Evolutionary conservation across 2,797 vertebrate species (phyloP).

Genomic region (Danionella dracula): DNA sequence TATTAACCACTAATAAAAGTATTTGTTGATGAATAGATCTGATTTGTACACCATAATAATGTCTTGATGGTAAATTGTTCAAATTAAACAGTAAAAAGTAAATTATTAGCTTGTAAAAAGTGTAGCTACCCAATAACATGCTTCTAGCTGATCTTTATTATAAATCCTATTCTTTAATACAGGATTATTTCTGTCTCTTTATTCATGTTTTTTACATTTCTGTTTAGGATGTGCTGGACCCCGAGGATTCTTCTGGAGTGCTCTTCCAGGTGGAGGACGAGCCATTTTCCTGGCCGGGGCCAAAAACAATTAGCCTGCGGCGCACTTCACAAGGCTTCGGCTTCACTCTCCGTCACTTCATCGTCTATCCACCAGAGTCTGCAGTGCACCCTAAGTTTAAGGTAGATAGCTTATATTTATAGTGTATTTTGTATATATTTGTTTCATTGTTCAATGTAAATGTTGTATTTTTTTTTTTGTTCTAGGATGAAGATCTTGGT

Average conservation of each 20-base stretch:
- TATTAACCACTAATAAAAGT: no score
- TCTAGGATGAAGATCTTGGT: conserved; percentile 67
- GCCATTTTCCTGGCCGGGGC: conserved; percentile 88
- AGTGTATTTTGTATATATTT: background rate
- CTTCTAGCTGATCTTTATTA: no score
- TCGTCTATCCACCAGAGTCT: conserved; percentile 96
- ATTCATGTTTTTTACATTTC: background rate
- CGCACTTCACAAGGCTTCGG: conserved; percentile 91
- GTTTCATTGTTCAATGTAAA: background rate
- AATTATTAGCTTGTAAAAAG: no score
- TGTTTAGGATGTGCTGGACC: conserved; percentile 77
- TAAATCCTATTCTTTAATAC: no score
- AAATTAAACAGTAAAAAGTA: no score
- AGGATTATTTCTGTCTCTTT: no score
- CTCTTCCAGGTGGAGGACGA: conserved; percentile 82
- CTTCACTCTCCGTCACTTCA: conserved; percentile 97
- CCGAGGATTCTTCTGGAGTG: conserved; percentile 60
- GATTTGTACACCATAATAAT: no score
- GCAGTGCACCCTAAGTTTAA: conserved; percentile 80
- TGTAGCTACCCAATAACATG: no score
- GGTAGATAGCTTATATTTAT: conserved; percentile 58
- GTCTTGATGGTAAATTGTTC: no score
- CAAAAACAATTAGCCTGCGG: conserved; percentile 80
- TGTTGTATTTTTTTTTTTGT: conserved; percentile 22
- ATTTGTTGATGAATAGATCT: no score